These are phyloP conservation scores for Gallinago paraguaiae DNA, from an alignment of 2,113 vertebrate species.

Conservation along the genomic window DNA sequence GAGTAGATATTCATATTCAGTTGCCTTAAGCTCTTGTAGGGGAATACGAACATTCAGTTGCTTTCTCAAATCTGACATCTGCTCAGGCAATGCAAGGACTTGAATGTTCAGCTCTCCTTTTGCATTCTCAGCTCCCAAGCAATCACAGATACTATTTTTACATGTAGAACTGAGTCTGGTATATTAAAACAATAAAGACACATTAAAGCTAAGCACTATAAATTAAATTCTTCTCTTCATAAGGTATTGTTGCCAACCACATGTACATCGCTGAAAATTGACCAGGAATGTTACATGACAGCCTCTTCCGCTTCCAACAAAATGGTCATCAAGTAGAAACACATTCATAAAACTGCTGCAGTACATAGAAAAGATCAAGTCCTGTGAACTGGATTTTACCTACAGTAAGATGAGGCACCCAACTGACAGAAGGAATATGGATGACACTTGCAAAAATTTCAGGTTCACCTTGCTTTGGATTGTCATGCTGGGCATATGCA, in stretches of 20 bases:
- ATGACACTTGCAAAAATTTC: background rate
- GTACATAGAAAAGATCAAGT: background rate
- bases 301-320: background rate
- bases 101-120: background rate
- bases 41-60: background rate
- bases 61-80: background rate
- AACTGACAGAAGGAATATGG: background rate
- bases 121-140: background rate
- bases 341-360: background rate
- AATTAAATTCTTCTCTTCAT: background rate
- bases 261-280: background rate
- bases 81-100: background rate
- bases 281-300: background rate
- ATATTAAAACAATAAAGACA: background rate
- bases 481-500: background rate
- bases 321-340: background rate
- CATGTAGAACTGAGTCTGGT: background rate
- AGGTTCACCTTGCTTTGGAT: background rate
- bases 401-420: background rate
- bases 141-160: background rate
- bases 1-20: slow-evolving; percentile 21
- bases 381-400: background rate
- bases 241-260: background rate
- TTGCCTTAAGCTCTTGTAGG: slow-evolving; percentile 27
- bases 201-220: background rate